A percentile compares a stretch with the other conserved stretches of the same genome.
Conservation (phyloP, 2,113 vertebrate species). For the Procavia capensis region DNA sequence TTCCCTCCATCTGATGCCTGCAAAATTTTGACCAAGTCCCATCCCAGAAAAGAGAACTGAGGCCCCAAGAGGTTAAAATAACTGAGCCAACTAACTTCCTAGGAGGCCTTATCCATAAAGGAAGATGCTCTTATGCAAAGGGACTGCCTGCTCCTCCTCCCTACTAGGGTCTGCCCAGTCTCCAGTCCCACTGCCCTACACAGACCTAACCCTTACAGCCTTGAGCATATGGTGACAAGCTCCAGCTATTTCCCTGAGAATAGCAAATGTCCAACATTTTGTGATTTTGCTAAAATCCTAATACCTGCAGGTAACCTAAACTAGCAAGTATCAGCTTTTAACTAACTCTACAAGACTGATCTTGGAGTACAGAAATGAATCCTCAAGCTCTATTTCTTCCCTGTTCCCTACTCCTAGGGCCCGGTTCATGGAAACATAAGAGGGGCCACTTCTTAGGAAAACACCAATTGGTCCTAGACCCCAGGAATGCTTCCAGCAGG, state of each 20-base stretch:
- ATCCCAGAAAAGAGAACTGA: not conserved
- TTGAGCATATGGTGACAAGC: not conserved
- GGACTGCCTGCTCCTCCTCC: not conserved
- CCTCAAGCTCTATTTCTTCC: not conserved
- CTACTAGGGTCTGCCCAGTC: not conserved
- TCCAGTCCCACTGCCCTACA: not conserved
- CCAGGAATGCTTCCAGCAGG: not conserved
- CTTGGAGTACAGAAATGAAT: not conserved
- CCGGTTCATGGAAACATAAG: not conserved
- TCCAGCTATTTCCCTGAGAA: not conserved
- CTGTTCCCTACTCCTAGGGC: not conserved
- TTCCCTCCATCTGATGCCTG: not conserved
- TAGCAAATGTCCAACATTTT: conserved; percentile 5
- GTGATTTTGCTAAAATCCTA: not conserved
- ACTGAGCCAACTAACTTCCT: not conserved
- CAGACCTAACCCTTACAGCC: not conserved
- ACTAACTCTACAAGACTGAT: not conserved
- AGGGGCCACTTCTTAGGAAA: conserved; percentile 29
- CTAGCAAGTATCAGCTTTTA: not conserved
- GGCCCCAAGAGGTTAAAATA: not conserved
- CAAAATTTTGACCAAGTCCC: not conserved
- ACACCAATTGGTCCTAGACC: not conserved
- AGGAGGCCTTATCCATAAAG: not conserved
- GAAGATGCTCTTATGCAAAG: not conserved
- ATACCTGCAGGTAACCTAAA: not conserved